A percentile compares a stretch with the other conserved stretches of the same genome.
Evolutionary conservation across 2,113 vertebrate species (phyloP).

Genomic region (Antennarius striatus): DNA sequence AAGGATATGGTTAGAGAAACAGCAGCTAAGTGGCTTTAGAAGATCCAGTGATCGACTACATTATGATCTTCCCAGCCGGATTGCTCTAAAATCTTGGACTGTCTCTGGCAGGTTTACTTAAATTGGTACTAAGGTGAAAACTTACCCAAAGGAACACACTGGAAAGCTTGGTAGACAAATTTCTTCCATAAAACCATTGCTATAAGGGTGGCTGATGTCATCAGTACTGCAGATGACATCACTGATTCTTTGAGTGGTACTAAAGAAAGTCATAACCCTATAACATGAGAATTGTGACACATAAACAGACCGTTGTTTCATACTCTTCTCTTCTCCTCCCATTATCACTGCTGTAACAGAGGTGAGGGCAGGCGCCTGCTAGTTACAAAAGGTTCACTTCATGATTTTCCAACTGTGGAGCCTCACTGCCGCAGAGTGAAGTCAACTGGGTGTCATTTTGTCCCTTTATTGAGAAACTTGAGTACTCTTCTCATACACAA

Average conservation of each 20-base stretch:
- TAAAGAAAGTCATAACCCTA: constrained; percentile 60
- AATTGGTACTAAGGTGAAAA: constrained; percentile 34
- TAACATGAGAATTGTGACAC: constrained; percentile 56
- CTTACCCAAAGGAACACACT: constrained; percentile 10
- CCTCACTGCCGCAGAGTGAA: constrained; percentile 29
- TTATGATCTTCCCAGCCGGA: too few species aligned
- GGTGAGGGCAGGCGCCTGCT: constrained; percentile 44
- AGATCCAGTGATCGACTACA: too few species aligned
- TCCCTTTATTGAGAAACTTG: constrained; percentile 37
- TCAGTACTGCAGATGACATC: constrained; percentile 63
- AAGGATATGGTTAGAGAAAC: too few species aligned
- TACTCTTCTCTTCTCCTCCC: constrained; percentile 58
- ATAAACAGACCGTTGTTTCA: constrained; percentile 69
- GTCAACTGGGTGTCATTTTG: constrained; percentile 54
- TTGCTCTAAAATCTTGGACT: too few species aligned
- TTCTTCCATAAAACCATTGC: too few species aligned
- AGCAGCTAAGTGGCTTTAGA: too few species aligned
- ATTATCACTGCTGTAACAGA: constrained; percentile 32
- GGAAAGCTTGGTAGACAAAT: not conserved
- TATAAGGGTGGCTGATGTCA: constrained; percentile 23
- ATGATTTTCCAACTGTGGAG: constrained; percentile 33
- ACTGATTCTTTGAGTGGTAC: constrained; percentile 58
- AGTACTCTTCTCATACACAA: constrained; percentile 42
- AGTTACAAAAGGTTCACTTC: constrained; percentile 29
- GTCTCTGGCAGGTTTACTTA: too few species aligned